Conservation (phyloP, 2,797 vertebrate species). For the Acrocephalus scirpaceus region DNA sequence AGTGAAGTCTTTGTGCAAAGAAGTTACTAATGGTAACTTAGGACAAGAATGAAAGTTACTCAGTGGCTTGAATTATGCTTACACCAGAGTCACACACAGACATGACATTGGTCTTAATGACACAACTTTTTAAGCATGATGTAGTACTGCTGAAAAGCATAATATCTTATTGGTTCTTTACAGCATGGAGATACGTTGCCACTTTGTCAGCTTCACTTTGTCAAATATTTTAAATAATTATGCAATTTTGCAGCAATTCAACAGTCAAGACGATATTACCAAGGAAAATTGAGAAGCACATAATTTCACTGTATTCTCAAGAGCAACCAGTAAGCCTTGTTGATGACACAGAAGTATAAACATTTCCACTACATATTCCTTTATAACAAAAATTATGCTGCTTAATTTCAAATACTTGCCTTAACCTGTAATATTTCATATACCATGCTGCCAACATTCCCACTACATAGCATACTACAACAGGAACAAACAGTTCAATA, state of each 20-base stretch:
- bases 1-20: not conserved
- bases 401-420: not conserved
- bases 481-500: not conserved
- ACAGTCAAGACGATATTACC: not conserved
- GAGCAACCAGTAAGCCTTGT: not conserved
- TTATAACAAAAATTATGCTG: not conserved
- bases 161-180: not conserved
- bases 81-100: not conserved
- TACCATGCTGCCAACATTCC: not conserved
- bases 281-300: not conserved
- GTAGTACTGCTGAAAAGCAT: not conserved
- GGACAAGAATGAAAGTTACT: not conserved
- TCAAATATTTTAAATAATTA: not conserved
- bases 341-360: not conserved
- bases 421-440: not conserved
- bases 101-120: not conserved
- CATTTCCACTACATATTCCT: not conserved
- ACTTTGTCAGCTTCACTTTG: not conserved
- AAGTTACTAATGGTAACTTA: not conserved
- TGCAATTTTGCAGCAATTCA: not conserved
- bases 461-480: not conserved
- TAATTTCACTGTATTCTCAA: not conserved
- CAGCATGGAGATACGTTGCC: not conserved
- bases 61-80: not conserved
- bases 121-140: not conserved